Evolutionary conservation across 2,113 vertebrate species (phyloP), one percentile per base, ranked within the genome.

Genomic region (Rhea americana): DNA sequence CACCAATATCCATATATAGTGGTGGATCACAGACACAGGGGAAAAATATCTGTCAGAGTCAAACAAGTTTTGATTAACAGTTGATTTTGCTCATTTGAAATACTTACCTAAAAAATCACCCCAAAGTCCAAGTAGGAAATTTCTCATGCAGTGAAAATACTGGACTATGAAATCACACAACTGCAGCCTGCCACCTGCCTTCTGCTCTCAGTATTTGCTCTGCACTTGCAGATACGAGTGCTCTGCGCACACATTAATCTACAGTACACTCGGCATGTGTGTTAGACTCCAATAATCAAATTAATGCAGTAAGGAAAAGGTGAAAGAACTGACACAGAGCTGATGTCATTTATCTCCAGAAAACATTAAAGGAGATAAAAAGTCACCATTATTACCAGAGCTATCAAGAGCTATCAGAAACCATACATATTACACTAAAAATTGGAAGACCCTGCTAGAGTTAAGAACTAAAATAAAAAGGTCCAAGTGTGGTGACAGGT

Each of bases 181-280:
- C 39, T 85, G 75, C 76, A 90, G 85, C 59, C 86, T 94, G 87
- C 53, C 58, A 93, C 87, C 81, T 94, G 73, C 91, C 25, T 96
- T 82, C 32, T 47, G 48, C 47, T 4, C 20, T 65, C 45, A 85
- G 72, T 30, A 56, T 53, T 93, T 87, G 59, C 56, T 82, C 89
- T 85, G 72, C 2, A 2, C 61, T 13, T 15, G 16, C 22, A 53
- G 26, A 13, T 2, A 32, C 0, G 0, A 63, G 9, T 24, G 51
- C 21, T 39, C 6, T n/a, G 30, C n/a, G 16, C 39, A 13, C 45
- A 26, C 51, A 20, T 20, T 37, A 53, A 87, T 56, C 72, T 50
- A 53, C 47, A 43, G 56, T 0, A 9, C n/a, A 14, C 37, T 13
- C 35, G 2, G 26, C 20, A 65, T 4, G 1, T 21, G 32, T 41